These are phyloP conservation scores for Tholera decimalis DNA, from an alignment of 2,888 invertebrate species.

Conservation along the genomic window DNA sequence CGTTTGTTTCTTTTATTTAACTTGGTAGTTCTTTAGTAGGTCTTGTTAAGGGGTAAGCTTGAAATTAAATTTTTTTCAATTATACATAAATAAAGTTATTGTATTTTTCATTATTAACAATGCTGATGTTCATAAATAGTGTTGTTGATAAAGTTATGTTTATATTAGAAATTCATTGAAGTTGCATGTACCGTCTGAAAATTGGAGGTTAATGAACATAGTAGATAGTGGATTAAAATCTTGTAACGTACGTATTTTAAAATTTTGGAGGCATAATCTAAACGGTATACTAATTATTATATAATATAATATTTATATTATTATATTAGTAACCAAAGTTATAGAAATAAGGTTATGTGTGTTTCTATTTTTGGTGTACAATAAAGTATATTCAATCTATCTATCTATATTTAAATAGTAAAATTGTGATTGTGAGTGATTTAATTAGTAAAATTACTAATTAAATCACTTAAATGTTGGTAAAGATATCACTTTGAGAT, in stretches of 20 bases:
- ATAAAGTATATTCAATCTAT: too few species aligned
- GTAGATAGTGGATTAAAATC: background rate
- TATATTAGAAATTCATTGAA: background rate
- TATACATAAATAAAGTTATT: background rate
- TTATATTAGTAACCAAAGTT: too few species aligned
- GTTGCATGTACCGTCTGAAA: background rate
- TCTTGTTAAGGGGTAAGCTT: background rate
- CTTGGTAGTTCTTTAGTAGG: background rate
- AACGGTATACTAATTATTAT: too few species aligned
- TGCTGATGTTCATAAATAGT: background rate
- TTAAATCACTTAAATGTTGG: conserved; percentile 3
- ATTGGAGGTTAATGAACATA: background rate
- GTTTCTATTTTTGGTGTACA: too few species aligned
- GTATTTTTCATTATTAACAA: background rate
- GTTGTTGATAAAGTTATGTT: background rate
- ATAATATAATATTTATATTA: too few species aligned
- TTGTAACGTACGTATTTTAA: conserved; percentile 1
- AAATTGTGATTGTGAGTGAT: too few species aligned
- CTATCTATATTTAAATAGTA: too few species aligned
- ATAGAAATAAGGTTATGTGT: too few species aligned
- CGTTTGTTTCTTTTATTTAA: background rate
- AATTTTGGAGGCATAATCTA: background rate
- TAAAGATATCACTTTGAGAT: background rate
- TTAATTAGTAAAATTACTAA: background rate
- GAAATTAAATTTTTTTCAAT: too few species aligned